A percentile compares a stretch with the other conserved stretches of the same genome.
Evolutionary conservation across 2,888 invertebrate genomes (phyloP).

Genomic region (Tryphoninae sp.): DNA sequence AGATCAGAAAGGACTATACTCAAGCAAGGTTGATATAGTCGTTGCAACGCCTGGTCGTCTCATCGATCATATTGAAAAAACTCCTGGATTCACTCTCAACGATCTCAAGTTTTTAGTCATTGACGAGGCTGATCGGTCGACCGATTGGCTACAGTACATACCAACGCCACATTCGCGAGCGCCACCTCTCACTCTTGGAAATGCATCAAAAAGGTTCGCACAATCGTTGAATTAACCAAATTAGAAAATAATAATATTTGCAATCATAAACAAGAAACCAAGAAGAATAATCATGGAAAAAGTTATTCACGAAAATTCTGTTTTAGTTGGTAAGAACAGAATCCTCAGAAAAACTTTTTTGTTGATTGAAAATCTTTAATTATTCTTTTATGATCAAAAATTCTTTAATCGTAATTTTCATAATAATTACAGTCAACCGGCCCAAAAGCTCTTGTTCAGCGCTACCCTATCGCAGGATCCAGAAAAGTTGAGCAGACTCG

Average conservation of each 20-base stretch:
- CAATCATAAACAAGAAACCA: not conserved
- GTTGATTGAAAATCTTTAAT: not conserved
- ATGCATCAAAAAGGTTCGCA: constrained; percentile 70
- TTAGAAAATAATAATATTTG: not conserved
- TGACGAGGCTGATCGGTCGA: constrained; percentile 98
- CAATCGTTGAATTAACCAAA: not conserved
- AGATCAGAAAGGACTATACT: constrained; percentile 81
- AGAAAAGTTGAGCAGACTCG: constrained; percentile 94
- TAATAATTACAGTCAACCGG: constrained; percentile 80
- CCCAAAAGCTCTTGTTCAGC: constrained; percentile 97
- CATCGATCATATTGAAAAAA: constrained; percentile 94
- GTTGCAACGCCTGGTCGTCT: constrained; percentile 96
- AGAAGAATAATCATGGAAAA: not conserved
- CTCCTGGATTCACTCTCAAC: constrained; percentile 89
- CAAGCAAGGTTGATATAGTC: constrained; percentile 90
- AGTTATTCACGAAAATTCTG: too few relatives aligned
- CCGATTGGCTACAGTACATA: constrained; percentile 92
- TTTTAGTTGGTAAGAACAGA: too few relatives aligned
- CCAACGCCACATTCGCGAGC: constrained; percentile 78
- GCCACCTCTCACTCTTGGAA: constrained; percentile 82
- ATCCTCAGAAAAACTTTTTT: too few relatives aligned
- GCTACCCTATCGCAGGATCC: constrained; percentile 98
- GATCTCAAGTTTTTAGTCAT: constrained; percentile 91
- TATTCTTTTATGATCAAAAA: not conserved
- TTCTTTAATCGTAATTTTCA: constrained; percentile 10